phyloP scores from a whole-genome alignment of 1,140 invertebrate genomes.

The Triops cancriformis region DNA sequence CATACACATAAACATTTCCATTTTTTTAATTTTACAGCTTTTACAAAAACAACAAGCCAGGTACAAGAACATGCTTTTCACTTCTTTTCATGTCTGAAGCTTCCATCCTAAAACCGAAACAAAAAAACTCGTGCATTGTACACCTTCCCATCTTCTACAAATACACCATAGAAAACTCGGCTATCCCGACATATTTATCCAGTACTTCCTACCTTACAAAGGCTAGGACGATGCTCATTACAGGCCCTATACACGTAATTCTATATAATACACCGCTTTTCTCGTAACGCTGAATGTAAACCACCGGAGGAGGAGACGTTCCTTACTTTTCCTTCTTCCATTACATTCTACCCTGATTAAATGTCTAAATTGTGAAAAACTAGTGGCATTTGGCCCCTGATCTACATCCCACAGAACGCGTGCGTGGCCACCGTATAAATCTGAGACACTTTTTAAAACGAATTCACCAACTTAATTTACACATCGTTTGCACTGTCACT shows the following conservation, averaged over 20 bases:
- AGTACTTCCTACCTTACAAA: neutral
- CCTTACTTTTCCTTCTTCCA: neutral
- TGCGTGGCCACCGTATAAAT: neutral
- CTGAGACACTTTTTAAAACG: too few species aligned
- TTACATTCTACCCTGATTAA: neutral
- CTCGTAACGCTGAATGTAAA: neutral
- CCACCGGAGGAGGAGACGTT: neutral
- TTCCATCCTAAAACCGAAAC: too few species aligned
- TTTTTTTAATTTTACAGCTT: neutral
- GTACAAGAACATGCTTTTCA: neutral
- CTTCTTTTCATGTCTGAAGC: neutral
- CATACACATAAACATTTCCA: neutral
- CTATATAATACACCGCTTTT: neutral
- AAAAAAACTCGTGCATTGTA: too few species aligned
- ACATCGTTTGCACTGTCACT: too few species aligned
- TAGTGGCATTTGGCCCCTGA: slow-evolving; percentile 1
- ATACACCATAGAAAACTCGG: neutral
- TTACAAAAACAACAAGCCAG: slow-evolving; percentile 10
- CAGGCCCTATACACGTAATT: neutral
- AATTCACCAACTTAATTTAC: too few species aligned
- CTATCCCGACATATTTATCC: neutral
- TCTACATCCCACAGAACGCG: neutral
- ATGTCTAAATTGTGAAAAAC: neutral
- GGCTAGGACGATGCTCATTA: neutral
- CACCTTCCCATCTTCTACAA: too few species aligned